Base-by-base conservation (phyloP, 2,797 vertebrate species). In the Etheostoma perlongum region DNA sequence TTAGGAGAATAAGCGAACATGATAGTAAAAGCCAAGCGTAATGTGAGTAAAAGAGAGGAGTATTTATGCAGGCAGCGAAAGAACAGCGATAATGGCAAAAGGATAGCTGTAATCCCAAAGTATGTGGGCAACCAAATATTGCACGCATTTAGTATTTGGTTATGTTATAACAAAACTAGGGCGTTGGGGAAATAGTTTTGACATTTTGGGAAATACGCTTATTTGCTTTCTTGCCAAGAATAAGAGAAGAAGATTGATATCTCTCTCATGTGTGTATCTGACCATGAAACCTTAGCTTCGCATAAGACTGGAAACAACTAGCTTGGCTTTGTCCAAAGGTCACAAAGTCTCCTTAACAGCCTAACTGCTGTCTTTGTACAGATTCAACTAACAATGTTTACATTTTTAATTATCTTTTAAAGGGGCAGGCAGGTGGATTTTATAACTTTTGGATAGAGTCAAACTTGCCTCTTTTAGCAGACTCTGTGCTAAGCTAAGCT, bases 1-100 rank as follows among this genome's bases (percentile, higher is more conserved):
- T 78, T 62, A 53, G 44, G 67, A 79, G 68, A 74, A 69, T 36
- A 48, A 58, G 67, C 53, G 49, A 54, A 57, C 52, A 6, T 64
- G 19, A 3, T 40, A n/a, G 18, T 49, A 49, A 48, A 51, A 40
- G 53, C 51, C 62, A 74, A 47, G 19, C 36, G 12, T 68, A 40
- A 36, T 48, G 27, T 49, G 14, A 33, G 42, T 70, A 19, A 42
- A 66, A 42, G 52, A 67, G 61, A 64, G n/a, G 19, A 69, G 23
- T 69, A 57, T 57, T 72, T 63, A 48, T 60, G 7, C 46, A 65
- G 46, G 14, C 21, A 66, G 13, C n/a, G 14, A 33, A 6, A 19
- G 33, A 33, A 15, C n/a, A 52, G 54, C 5, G 15, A 7, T 0
- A n/a, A 7, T 52, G 23, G 21, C 3, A 2, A 46, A 19, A 10